Percentiles rank a stretch among this genome's conserved stretches.
Conservation (phyloP, 1,140 invertebrate genomes). For the Leptinotarsa defecta region DNA sequence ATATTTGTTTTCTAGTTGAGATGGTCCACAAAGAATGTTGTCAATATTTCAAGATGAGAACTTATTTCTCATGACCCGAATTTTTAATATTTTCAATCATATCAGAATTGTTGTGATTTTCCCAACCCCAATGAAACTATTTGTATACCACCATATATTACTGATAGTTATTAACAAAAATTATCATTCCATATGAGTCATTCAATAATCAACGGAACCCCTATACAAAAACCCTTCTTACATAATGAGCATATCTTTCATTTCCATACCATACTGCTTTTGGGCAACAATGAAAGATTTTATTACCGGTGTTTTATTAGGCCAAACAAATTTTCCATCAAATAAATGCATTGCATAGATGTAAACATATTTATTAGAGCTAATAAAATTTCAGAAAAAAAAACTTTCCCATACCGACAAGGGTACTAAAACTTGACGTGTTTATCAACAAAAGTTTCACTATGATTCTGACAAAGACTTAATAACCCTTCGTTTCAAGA, state of each 20-base stretch:
- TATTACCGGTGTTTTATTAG: slow-evolving; percentile 20
- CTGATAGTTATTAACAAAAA: slow-evolving; percentile 11
- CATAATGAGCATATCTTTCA: background rate
- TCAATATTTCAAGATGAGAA: too few species aligned
- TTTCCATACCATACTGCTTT: background rate
- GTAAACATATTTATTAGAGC: slow-evolving; percentile 41
- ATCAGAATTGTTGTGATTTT: background rate
- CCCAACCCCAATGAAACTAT: background rate
- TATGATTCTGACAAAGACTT: slow-evolving; percentile 5
- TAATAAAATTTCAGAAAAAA: slow-evolving; percentile 34
- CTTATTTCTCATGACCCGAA: too few species aligned
- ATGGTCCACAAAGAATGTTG: too few species aligned
- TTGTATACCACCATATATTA: slow-evolving; percentile 14
- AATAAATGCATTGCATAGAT: slow-evolving; percentile 37
- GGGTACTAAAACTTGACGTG: slow-evolving; percentile 39
- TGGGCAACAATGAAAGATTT: slow-evolving; percentile 24
- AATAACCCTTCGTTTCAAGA: slow-evolving; percentile 6
- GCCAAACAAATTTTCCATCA: slow-evolving; percentile 40
- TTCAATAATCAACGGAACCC: background rate
- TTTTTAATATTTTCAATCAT: too few species aligned
- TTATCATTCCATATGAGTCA: slow-evolving; percentile 1
- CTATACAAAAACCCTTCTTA: background rate
- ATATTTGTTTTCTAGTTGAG: too few species aligned
- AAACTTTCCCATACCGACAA: slow-evolving; percentile 35
- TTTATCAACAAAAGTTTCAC: slow-evolving; percentile 37